Conservation (phyloP, 2,797 vertebrate genomes). For the Meda fulgida region DNA sequence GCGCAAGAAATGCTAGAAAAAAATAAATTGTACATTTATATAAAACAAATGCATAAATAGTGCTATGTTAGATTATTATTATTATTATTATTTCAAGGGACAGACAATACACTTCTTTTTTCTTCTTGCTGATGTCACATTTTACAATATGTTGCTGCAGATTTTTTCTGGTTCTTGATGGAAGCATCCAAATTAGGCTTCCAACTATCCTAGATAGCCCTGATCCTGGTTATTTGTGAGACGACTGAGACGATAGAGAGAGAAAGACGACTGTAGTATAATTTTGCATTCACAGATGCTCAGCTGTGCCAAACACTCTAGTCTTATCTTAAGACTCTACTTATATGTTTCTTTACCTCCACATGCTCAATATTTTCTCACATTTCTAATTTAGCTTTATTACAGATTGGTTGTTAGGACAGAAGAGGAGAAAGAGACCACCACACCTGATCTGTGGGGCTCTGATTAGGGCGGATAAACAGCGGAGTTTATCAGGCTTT, state of each 20-base stretch:
- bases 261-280: conserved; percentile 75
- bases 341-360: conserved; percentile 36
- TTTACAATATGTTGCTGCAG: background rate
- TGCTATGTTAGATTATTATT: background rate
- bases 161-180: background rate
- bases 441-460: background rate
- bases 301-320: conserved; percentile 69
- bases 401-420: conserved; percentile 57
- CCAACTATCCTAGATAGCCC: background rate
- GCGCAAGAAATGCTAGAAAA: background rate
- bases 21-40: too few relatives aligned
- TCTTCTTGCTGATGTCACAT: too few relatives aligned
- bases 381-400: conserved; percentile 73
- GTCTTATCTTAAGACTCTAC: conserved; percentile 81
- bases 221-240: background rate
- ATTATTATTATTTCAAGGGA: too few relatives aligned
- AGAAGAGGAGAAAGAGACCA: conserved; percentile 27
- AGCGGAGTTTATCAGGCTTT: conserved; percentile 47
- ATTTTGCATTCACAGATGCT: conserved; percentile 79
- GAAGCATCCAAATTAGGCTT: background rate
- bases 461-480: conserved; percentile 25
- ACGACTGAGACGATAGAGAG: background rate
- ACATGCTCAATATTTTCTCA: conserved; percentile 49
- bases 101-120: background rate
- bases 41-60: background rate